These are phyloP conservation scores for Polymixis flavicincta DNA, from an alignment of 2,888 invertebrate genomes.

Conservation along the genomic window DNA sequence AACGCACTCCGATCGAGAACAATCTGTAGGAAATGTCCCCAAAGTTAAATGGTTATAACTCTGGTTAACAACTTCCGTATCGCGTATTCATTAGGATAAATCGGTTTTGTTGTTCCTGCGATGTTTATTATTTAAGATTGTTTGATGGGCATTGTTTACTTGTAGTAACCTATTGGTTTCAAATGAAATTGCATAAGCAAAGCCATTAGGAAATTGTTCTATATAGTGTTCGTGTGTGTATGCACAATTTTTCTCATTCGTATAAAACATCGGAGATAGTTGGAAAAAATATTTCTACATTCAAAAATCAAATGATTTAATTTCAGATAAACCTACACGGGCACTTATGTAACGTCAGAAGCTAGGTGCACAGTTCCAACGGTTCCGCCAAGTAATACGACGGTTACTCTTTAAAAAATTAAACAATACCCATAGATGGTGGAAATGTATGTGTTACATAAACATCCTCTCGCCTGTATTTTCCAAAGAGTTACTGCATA, in stretches of 20 bases:
- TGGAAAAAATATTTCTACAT: neutral
- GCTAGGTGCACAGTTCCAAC: no score
- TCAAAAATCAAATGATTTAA: no score
- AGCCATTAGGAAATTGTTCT: neutral
- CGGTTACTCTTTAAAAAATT: no score
- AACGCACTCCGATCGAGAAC: constrained; percentile 24
- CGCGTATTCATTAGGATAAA: constrained; percentile 29
- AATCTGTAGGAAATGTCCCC: constrained; percentile 8
- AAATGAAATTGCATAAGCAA: neutral
- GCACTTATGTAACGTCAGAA: no score
- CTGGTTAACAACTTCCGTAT: constrained; percentile 36
- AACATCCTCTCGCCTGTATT: no score
- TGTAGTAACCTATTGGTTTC: neutral
- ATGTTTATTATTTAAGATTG: constrained; percentile 22
- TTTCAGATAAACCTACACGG: no score
- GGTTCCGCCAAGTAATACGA: no score
- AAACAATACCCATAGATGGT: neutral
- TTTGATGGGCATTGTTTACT: constrained; percentile 11
- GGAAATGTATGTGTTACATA: no score
- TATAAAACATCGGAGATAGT: no score
- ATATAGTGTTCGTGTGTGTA: neutral
- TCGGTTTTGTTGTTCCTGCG: constrained; percentile 31
- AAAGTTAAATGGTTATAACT: constrained; percentile 44
- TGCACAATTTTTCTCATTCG: no score
- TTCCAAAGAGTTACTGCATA: no score